Evolutionary conservation across 2,113 vertebrate genomes (phyloP), one percentile per base, ranked within the genome.

Genomic region (Riparia riparia): DNA sequence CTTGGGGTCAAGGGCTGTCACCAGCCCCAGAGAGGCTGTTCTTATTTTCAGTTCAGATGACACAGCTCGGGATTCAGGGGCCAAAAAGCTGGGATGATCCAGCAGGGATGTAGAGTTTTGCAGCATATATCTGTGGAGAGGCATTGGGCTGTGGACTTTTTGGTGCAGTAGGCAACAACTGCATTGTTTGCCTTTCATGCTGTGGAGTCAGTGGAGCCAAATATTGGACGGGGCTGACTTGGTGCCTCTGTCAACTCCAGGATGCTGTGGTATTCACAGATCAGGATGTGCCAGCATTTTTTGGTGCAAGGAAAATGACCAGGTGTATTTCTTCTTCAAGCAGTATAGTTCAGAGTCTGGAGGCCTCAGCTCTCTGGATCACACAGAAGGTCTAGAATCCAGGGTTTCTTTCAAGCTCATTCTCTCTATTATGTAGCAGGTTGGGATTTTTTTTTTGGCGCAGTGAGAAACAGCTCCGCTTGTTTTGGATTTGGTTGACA

Each of bases 381-480:
- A 39, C 21, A 11, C 18, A 56, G 69, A 64, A 84, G 22, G 34
- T 88, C 49, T 72, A 17, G 21, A 76, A 71, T 84, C 41, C 65
- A 53, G 45, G 19, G 3, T 7, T 58, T 72, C 77, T 86, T 70
- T 34, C 42, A 57, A 44, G 76, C 68, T 83, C 17, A 4, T 2
- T 6, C 39, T 85, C 17, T 29, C 22, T 65, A 28, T 37, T 54
- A 31, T 5, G 5, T 29, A 25, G 71, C 7, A 57, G 60, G 22
- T 34, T 81, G 82, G 70, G 42, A 45, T 53, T 88, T 81, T 89
- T 93, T 86, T 93, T 89, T 94, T 89, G 71, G 56, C 78, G 92
- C 90, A 86, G 74, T 82, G 60, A 74, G 82, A 79, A 85, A 78
- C 34, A 54, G 41, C 65, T 86, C 74, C 0, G 1, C n/a, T 94